Evolutionary conservation across 2,797 vertebrate species (phyloP).

Genomic region (Halcyon badia): DNA sequence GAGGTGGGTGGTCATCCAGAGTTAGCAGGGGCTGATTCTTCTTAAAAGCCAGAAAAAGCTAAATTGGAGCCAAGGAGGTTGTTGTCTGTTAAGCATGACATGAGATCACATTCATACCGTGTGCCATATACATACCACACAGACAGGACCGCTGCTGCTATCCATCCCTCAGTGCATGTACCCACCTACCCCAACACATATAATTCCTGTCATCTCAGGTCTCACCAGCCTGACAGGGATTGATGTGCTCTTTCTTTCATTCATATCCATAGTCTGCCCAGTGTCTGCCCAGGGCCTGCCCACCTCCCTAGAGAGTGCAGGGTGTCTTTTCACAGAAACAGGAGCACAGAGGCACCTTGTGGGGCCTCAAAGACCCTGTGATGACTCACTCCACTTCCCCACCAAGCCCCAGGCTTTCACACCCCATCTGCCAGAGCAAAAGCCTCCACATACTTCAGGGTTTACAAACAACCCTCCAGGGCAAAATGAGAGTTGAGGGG

Average conservation of each 20-base stretch:
- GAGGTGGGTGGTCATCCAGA: not conserved
- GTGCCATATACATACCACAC: not conserved
- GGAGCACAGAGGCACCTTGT: not conserved
- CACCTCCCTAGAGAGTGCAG: not conserved
- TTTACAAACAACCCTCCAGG: not conserved
- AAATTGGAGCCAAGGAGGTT: not conserved
- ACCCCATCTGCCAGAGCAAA: not conserved
- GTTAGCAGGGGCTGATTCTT: not conserved
- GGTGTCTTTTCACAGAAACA: not conserved
- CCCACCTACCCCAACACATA: not conserved
- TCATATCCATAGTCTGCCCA: not conserved
- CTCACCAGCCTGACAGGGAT: not conserved
- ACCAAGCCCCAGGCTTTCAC: not conserved
- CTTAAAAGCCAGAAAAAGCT: not conserved
- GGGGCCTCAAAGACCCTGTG: not conserved
- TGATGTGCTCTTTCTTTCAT: not conserved
- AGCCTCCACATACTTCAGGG: not conserved
- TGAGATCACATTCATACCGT: not conserved
- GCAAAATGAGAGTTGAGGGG: not conserved
- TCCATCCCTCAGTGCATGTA: rapidly evolving
- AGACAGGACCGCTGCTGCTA: not conserved
- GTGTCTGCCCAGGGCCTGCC: not conserved
- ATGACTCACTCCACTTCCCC: not conserved
- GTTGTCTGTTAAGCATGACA: not conserved
- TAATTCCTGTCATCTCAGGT: not conserved